phyloP scores from a whole-genome alignment of 2,797 vertebrate species.

The Sylvilagus floridanus region DNA sequence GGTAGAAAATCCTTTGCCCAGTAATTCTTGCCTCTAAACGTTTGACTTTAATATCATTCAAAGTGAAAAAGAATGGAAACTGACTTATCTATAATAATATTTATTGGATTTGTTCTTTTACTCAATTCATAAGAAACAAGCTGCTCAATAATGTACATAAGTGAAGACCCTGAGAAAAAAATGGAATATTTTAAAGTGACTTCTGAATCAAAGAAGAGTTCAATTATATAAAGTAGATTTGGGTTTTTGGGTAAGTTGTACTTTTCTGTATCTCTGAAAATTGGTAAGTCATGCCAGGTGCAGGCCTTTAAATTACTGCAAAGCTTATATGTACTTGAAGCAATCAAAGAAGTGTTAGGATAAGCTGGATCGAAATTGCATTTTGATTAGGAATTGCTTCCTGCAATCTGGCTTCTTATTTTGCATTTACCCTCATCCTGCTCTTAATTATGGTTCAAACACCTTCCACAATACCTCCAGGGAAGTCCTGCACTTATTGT shows the following conservation, averaged over 20 bases:
- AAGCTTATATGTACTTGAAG: conserved; percentile 1
- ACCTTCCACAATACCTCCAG: background rate
- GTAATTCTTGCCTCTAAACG: background rate
- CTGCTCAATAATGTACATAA: background rate
- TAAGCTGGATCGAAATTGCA: background rate
- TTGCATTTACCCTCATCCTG: background rate
- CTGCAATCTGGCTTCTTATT: background rate
- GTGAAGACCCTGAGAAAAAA: background rate
- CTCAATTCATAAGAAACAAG: background rate
- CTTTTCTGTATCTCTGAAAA: conserved; percentile 22
- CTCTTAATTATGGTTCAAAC: background rate
- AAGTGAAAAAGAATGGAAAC: background rate
- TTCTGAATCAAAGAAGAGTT: conserved; percentile 34
- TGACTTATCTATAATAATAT: background rate
- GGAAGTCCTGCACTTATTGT: background rate
- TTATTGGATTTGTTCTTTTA: background rate
- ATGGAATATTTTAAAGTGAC: background rate
- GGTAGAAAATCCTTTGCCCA: background rate
- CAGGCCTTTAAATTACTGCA: conserved; percentile 9
- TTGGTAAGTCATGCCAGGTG: background rate
- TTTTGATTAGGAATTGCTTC: background rate
- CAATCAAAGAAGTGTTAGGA: conserved; percentile 10
- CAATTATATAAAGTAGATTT: background rate
- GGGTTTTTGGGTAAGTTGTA: background rate
- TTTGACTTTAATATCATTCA: background rate